Conservation (phyloP, 2,888 invertebrate genomes). For the Athripsodes cinereus region DNA sequence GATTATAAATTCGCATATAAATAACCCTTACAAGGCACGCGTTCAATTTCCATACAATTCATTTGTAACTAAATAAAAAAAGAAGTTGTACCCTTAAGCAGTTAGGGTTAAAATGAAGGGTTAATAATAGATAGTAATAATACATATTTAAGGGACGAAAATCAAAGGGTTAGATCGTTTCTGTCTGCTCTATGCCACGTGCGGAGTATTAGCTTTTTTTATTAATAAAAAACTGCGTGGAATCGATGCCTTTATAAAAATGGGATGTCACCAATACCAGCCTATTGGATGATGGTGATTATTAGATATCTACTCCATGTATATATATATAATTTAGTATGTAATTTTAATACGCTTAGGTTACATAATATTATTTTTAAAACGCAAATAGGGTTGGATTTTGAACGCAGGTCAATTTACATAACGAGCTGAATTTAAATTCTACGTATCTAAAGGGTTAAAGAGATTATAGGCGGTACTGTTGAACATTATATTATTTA, state of each 20-base stretch:
- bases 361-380: slow-evolving; percentile 25
- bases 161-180: slow-evolving; percentile 15
- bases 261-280: slow-evolving; percentile 19
- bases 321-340: no score
- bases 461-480: not conserved
- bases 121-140: slow-evolving; percentile 4
- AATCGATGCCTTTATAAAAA: slow-evolving; percentile 4
- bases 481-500: not conserved
- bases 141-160: not conserved
- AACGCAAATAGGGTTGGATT: slow-evolving; percentile 22
- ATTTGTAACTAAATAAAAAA: not conserved
- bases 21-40: slow-evolving; percentile 1
- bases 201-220: slow-evolving; percentile 25
- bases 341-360: slow-evolving; percentile 13
- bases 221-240: slow-evolving; percentile 14
- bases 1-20: no score
- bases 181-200: slow-evolving; percentile 22
- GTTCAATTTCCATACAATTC: not conserved
- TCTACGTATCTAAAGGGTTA: slow-evolving; percentile 12
- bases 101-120: slow-evolving; percentile 2
- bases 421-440: slow-evolving; percentile 19
- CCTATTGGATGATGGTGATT: no score
- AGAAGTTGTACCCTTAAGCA: not conserved
- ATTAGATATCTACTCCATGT: not conserved
- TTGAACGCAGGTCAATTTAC: slow-evolving; percentile 19